These are phyloP conservation scores for Balaenoptera acutorostrata DNA, from an alignment of 2,113 vertebrate species.

Conservation along the genomic window DNA sequence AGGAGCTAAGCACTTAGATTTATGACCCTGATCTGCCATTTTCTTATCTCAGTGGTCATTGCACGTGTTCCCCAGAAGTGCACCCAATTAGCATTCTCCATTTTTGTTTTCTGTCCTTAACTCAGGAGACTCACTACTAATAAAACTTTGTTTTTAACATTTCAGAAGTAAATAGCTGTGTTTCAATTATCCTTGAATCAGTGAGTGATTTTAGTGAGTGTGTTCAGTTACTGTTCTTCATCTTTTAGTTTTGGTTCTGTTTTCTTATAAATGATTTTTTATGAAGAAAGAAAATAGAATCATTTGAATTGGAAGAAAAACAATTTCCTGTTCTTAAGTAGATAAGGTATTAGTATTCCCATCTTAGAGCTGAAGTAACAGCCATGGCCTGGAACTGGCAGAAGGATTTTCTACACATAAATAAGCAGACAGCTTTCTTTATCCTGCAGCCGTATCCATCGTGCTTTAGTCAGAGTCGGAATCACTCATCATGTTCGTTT, in stretches of 20 bases:
- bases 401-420: not conserved
- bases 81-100: not conserved
- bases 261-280: constrained; percentile 28
- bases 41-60: not conserved
- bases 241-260: constrained; percentile 41
- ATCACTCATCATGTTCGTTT: not conserved
- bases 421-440: not conserved
- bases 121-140: not conserved
- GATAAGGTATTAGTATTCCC: not conserved
- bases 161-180: not conserved
- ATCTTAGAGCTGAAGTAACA: not conserved
- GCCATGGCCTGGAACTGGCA: not conserved
- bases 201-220: not conserved
- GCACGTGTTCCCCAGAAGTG: not conserved
- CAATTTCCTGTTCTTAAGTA: not conserved
- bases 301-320: not conserved
- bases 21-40: not conserved
- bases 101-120: not conserved
- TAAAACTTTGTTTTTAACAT: constrained; percentile 7
- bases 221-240: not conserved
- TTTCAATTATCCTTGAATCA: not conserved
- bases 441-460: not conserved
- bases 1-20: not conserved
- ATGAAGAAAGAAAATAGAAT: not conserved
- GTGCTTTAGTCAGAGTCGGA: not conserved